Evolutionary conservation across 2,888 invertebrate genomes (phyloP), one percentile per base, ranked within the genome.

Genomic region (Brachyptera putata): DNA sequence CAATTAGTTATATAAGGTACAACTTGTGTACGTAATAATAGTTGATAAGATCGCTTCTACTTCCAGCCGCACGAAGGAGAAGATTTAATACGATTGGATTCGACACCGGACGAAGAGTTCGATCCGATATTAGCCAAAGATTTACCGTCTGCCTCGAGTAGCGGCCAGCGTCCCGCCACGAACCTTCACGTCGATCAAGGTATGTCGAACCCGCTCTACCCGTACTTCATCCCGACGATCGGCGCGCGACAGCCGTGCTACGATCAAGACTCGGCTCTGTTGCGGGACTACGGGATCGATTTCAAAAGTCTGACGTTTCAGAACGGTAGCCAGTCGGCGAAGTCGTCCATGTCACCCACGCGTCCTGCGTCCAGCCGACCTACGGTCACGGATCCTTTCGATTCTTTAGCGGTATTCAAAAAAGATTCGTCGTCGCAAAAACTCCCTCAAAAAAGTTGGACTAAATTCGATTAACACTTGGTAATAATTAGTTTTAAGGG

Each of bases 281-380:
- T 88, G 64, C 83, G 84, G 68, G 87, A 88, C 68, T 88, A 88
- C 69, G 88, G 88, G 57, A 75, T 88, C 66, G 84, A 87, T 74
- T 87, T 87, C 71, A 77, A 81, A 66, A 81, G 80, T 64, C 76
- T 79, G 63, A 70, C 75, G 56, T 18, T 56, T 37, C 48, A 60
- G 11, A 64, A 56, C 48, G 60, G 61, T 16, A 16, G 18, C 18
- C 16, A 26, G 25, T 37, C 16, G 21, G 11, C 43, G 26, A 22
- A 57, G 9, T 53, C 39, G 3, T 11, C 59, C 3, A 48, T 48
- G 25, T 43, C 59, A 11, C 37, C 56, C 14, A n/a, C 22, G 21
- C 65, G 67, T 14, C 63, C 68, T 11, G 61, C 61, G 30, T 26
- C 62, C 26, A 56, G 68, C 14, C 60, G 61, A 13, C 49, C 64